Evolutionary conservation across 2,797 vertebrate species (phyloP), one percentile per base, ranked within the genome.

Genomic region (Geotrypetes seraphini): DNA sequence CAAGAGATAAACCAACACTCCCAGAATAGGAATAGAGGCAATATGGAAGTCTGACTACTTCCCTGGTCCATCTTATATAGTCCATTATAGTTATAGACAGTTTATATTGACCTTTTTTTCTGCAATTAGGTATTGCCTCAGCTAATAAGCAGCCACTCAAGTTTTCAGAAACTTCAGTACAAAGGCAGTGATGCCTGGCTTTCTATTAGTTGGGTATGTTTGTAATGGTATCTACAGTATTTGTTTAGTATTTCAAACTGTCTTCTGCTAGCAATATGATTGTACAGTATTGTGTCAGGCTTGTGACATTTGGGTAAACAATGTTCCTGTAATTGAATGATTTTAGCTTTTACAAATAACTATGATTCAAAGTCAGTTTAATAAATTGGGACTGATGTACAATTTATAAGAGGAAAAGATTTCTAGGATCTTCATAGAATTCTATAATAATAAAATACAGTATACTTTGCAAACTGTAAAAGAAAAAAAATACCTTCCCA

Each of bases 201-300:
- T 78, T 60, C 51, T 44, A 70, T 82, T 64, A 85, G 78, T 84
- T 87, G 57, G 59, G 73, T 83, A 70, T 81, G 79, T 91, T 82
- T 86, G 84, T 90, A 74, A 80, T 66, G 73, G 84, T 79, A 60
- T 71, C 80, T 46, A 50, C 39, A 37, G 83, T 88, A 79, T 70
- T 44, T 82, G 84, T 93, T 87, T 79, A 78, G 82, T 88, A 87
- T 84, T 85, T 84, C 72, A 81, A 83, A 72, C 81, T 60, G 83
- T 91, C 84, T 87, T 83, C 85, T 85, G 87, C 87, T 88, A 93
- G 88, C 90, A 90, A 90, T 91, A 90, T 89, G 19, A 19, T 19
- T 19, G 83, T 91, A 86, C 83, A 85, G 79, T 89, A 81, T 73
- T 71, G 81, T 85, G 73, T 83, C 81, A 69, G 83, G 83, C 85